A percentile compares a stretch with the other conserved stretches of the same genome.
phyloP scores from a whole-genome alignment of 2,888 invertebrate species.

The Eupithecia exiguata region DNA sequence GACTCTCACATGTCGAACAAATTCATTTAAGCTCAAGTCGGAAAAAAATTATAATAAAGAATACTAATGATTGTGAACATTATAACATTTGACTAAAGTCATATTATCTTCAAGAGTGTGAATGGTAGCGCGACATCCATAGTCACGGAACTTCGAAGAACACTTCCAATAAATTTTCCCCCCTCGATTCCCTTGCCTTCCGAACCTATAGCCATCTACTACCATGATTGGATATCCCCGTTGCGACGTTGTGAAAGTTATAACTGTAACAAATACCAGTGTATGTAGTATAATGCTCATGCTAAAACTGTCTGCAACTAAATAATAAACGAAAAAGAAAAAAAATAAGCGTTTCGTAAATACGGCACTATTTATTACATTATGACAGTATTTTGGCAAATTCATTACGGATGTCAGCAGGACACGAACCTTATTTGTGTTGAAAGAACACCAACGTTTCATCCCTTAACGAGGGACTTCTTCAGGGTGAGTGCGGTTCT shows the following conservation, averaged over 20 bases:
- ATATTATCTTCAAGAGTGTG: conserved; percentile 9
- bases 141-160: conserved; percentile 6
- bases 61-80: conserved; percentile 11
- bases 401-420: too few relatives aligned
- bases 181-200: too few relatives aligned
- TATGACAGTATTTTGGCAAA: too few relatives aligned
- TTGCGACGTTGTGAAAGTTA: neutral
- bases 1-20: too few relatives aligned
- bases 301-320: neutral
- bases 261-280: neutral
- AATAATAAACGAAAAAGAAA: neutral
- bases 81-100: conserved; percentile 14
- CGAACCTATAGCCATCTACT: too few relatives aligned
- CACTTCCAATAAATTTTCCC: conserved; percentile 5
- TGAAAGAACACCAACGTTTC: too few relatives aligned
- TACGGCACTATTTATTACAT: neutral
- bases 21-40: too few relatives aligned
- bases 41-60: too few relatives aligned
- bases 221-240: neutral
- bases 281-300: neutral
- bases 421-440: too few relatives aligned
- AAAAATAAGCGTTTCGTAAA: neutral
- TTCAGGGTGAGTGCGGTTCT: too few relatives aligned
- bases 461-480: too few relatives aligned
- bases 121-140: conserved; percentile 20